phyloP scores from a whole-genome alignment of 2,113 vertebrate species.

The Otocyon megalotis region DNA sequence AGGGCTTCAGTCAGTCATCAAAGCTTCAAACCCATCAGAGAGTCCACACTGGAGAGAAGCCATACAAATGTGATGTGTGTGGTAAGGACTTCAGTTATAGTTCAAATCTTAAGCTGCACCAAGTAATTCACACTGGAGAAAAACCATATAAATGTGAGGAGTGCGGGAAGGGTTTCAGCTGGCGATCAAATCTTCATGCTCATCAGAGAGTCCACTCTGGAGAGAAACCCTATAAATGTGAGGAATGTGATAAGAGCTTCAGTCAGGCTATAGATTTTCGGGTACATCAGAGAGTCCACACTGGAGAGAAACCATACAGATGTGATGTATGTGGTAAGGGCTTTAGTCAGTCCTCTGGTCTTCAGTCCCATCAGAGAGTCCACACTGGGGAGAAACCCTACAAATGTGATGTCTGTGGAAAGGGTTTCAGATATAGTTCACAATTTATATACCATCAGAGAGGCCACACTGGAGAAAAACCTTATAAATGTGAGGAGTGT shows the following conservation, averaged over 20 bases:
- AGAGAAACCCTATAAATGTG: conserved; percentile 65
- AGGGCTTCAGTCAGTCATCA: conserved; percentile 76
- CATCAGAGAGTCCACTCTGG: conserved; percentile 61
- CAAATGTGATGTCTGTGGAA: conserved; percentile 70
- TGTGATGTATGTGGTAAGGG: conserved; percentile 70
- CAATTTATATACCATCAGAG: conserved; percentile 61
- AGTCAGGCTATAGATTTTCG: conserved; percentile 64
- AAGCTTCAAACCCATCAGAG: conserved; percentile 77
- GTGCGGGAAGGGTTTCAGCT: conserved; percentile 70
- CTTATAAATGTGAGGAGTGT: conserved; percentile 73
- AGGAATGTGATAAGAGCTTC: conserved; percentile 67
- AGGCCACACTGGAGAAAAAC: conserved; percentile 75
- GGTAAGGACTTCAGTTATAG: conserved; percentile 78
- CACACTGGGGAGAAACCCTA: conserved; percentile 77
- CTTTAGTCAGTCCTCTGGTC: conserved; percentile 65
- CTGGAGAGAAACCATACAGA: conserved; percentile 72
- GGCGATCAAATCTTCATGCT: background rate
- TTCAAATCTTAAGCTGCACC: conserved; percentile 76
- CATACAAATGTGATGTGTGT: conserved; percentile 69
- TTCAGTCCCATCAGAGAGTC: conserved; percentile 73
- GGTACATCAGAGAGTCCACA: conserved; percentile 75
- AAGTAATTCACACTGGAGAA: conserved; percentile 67
- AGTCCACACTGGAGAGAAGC: conserved; percentile 79
- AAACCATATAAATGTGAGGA: conserved; percentile 62
- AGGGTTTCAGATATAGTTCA: conserved; percentile 61